These are phyloP conservation scores for Plagodis pulveraria DNA, from an alignment of 2,888 invertebrate species.

Conservation along the genomic window DNA sequence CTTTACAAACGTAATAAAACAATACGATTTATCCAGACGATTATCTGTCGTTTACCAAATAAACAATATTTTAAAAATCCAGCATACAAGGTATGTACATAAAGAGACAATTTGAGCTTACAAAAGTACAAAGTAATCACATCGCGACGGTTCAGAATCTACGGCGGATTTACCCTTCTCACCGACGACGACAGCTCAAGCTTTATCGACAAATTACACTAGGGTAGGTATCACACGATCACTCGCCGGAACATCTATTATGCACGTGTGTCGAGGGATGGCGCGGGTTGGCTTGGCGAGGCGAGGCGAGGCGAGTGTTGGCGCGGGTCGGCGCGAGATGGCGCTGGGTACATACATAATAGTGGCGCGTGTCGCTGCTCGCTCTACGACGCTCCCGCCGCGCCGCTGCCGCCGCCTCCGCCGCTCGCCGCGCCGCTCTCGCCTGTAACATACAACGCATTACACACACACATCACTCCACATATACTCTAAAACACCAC, in stretches of 20 bases:
- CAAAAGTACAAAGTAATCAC: slow-evolving; percentile 84
- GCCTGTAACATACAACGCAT: slow-evolving; percentile 42
- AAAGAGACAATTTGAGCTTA: slow-evolving; percentile 81
- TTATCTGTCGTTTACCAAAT: slow-evolving; percentile 74
- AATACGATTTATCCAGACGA: slow-evolving; percentile 70
- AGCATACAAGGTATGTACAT: slow-evolving; percentile 79
- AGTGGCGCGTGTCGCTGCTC: slow-evolving; percentile 25
- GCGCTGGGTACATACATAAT: slow-evolving; percentile 25
- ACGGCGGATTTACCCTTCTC: slow-evolving; percentile 80
- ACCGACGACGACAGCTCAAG: slow-evolving; percentile 81
- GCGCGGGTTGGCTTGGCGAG: slow-evolving; percentile 3
- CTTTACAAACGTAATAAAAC: slow-evolving; percentile 58
- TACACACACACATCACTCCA: slow-evolving; percentile 12
- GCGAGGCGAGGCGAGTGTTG: slow-evolving; percentile 14
- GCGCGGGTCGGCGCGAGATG: slow-evolving; percentile 24
- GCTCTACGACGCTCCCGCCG: slow-evolving; percentile 64
- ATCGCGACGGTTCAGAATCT: slow-evolving; percentile 78
- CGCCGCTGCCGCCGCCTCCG: slow-evolving; percentile 53
- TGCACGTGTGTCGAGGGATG: slow-evolving; percentile 26
- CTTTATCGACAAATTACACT: slow-evolving; percentile 76
- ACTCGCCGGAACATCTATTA: slow-evolving; percentile 70
- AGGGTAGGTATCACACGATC: slow-evolving; percentile 79
- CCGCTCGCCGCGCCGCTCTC: slow-evolving; percentile 51
- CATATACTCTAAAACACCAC: neutral
- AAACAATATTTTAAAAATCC: slow-evolving; percentile 62